These are phyloP conservation scores for Oophaga pumilio DNA, from an alignment of 2,113 vertebrate species.

Conservation along the genomic window DNA sequence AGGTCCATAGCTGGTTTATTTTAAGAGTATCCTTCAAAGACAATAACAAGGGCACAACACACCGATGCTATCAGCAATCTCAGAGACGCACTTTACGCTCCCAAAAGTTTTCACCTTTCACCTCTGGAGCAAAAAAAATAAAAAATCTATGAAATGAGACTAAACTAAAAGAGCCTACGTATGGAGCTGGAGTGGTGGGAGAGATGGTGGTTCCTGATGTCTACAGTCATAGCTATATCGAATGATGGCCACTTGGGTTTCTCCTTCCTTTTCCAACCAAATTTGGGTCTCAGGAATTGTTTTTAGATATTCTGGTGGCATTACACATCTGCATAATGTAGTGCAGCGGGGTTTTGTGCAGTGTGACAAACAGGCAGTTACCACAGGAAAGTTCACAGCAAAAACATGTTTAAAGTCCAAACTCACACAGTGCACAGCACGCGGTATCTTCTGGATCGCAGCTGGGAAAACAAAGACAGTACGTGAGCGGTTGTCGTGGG, in stretches of 20 bases:
- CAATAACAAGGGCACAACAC: constrained; percentile 2
- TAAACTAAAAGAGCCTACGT: background rate
- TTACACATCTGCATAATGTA: too few species aligned
- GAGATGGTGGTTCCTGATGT: background rate
- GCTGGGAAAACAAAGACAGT: too few species aligned
- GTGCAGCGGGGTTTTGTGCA: too few species aligned
- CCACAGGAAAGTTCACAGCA: too few species aligned
- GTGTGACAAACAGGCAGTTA: too few species aligned
- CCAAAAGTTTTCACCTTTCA: constrained; percentile 46
- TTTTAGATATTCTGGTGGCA: too few species aligned
- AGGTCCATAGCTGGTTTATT: constrained; percentile 48
- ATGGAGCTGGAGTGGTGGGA: background rate
- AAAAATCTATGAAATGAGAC: constrained; percentile 29
- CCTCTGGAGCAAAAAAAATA: background rate
- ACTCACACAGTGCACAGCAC: too few species aligned
- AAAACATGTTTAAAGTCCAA: too few species aligned
- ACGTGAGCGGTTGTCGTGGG: too few species aligned
- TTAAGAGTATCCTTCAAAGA: constrained; percentile 47
- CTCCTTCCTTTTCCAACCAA: background rate
- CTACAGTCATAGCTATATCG: background rate
- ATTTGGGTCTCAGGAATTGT: background rate
- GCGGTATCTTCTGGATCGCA: too few species aligned
- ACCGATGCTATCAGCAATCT: constrained; percentile 29
- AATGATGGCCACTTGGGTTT: background rate
- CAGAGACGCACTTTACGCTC: background rate